Evolutionary conservation across 2,888 invertebrate genomes (phyloP).

Genomic region (Cephus runcator): DNA sequence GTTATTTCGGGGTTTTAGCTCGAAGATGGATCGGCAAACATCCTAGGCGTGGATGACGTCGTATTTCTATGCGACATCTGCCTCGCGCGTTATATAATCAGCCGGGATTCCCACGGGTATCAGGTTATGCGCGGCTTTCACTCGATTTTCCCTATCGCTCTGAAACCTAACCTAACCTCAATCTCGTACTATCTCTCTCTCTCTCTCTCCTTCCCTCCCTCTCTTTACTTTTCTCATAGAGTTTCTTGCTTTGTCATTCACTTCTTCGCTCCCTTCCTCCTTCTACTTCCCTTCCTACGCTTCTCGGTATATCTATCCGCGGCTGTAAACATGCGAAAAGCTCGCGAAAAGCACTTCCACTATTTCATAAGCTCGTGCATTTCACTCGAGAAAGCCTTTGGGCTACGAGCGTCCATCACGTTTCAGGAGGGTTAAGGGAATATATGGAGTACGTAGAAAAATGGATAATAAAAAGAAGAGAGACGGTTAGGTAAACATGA

Average conservation of each 20-base stretch:
- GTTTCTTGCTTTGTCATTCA: no score
- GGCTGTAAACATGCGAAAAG: background rate
- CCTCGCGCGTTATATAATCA: slow-evolving; percentile 17
- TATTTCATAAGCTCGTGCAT: background rate
- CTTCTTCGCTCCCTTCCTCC: background rate
- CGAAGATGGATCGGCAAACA: slow-evolving; percentile 17
- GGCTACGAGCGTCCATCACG: background rate
- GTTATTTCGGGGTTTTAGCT: slow-evolving; percentile 2
- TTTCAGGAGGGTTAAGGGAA: background rate
- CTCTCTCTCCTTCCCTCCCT: background rate
- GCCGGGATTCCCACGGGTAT: slow-evolving; percentile 20
- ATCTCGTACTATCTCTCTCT: background rate
- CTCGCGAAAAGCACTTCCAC: background rate
- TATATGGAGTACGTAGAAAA: background rate
- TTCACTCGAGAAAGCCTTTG: background rate
- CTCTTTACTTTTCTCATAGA: no score
- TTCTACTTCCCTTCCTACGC: background rate
- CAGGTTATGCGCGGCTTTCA: slow-evolving; percentile 12
- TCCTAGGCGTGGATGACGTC: slow-evolving; percentile 15
- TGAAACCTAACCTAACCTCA: background rate
- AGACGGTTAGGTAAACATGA: background rate
- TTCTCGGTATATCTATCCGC: background rate
- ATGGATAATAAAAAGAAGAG: background rate
- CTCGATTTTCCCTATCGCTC: slow-evolving; percentile 8
- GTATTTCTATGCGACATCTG: slow-evolving; percentile 18